A percentile compares a stretch with the other conserved stretches of the same genome.
Evolutionary conservation across 2,797 vertebrate species (phyloP).

Genomic region (Halcyon badia): DNA sequence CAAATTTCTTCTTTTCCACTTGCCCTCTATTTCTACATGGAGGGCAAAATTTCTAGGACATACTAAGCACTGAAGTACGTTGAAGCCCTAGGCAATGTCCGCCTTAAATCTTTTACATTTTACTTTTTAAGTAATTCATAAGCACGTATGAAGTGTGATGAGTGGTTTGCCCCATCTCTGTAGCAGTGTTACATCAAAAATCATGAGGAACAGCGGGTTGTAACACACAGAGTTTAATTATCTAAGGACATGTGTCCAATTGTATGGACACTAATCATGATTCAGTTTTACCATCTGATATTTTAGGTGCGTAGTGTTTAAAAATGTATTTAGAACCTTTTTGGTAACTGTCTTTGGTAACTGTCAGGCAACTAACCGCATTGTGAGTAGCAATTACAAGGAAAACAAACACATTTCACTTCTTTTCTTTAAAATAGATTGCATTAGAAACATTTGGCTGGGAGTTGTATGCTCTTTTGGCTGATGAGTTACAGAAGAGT

Average conservation of each 20-base stretch:
- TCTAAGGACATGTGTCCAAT: neutral
- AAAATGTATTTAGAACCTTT: neutral
- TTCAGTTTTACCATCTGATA: neutral
- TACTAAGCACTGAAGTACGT: neutral
- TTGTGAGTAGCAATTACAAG: neutral
- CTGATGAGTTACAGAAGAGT: neutral
- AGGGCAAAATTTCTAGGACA: neutral
- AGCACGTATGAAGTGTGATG: neutral
- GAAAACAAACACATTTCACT: conserved; percentile 13
- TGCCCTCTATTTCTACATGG: neutral
- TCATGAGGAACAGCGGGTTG: neutral
- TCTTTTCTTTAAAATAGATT: neutral
- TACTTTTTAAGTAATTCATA: neutral
- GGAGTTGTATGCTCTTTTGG: neutral
- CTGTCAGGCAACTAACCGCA: neutral
- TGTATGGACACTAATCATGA: neutral
- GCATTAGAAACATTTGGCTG: neutral
- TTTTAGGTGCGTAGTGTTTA: neutral
- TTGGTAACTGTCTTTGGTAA: neutral
- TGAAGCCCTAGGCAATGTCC: neutral
- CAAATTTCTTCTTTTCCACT: neutral
- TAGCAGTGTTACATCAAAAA: neutral
- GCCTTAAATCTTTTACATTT: neutral
- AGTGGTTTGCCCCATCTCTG: neutral
- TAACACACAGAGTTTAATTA: neutral